Conservation (phyloP, 2,888 invertebrate genomes). For the Anoplius nigerrimus region DNA sequence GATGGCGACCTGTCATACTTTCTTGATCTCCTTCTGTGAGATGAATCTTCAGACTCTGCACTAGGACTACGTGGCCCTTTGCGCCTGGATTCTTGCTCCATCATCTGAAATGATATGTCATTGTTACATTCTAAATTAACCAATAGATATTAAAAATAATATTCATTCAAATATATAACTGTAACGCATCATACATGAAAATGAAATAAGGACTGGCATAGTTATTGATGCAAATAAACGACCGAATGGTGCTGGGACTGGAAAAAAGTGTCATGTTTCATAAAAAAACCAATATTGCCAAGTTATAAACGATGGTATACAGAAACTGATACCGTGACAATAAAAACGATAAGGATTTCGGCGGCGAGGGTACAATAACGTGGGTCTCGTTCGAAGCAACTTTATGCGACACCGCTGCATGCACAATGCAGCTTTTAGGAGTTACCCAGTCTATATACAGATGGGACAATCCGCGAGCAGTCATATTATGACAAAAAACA, state of each 20-base stretch:
- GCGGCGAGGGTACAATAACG: background rate
- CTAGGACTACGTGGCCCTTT: conserved; percentile 71
- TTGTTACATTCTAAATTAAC: background rate
- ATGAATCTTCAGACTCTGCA: conserved; percentile 69
- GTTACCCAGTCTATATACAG: too few species aligned
- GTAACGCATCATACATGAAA: background rate
- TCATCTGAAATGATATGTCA: conserved; percentile 29
- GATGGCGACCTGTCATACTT: conserved; percentile 71
- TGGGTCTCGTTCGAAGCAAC: background rate
- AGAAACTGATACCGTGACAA: background rate
- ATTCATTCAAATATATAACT: background rate
- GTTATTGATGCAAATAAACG: background rate
- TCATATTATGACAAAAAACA: too few species aligned
- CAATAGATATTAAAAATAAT: background rate
- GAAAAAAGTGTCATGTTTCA: too few species aligned
- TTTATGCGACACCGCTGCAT: too few species aligned
- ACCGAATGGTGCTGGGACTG: too few species aligned
- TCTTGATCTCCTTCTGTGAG: conserved; percentile 65
- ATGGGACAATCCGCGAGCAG: background rate
- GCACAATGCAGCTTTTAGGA: too few species aligned
- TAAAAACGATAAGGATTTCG: too few species aligned
- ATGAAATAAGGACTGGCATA: background rate
- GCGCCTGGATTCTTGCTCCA: conserved; percentile 64
- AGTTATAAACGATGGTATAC: background rate
- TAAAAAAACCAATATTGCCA: background rate